Percentiles rank a stretch among this genome's conserved stretches.
Evolutionary conservation across 2,113 vertebrate species (phyloP).

Genomic region (Epinephelus moara): DNA sequence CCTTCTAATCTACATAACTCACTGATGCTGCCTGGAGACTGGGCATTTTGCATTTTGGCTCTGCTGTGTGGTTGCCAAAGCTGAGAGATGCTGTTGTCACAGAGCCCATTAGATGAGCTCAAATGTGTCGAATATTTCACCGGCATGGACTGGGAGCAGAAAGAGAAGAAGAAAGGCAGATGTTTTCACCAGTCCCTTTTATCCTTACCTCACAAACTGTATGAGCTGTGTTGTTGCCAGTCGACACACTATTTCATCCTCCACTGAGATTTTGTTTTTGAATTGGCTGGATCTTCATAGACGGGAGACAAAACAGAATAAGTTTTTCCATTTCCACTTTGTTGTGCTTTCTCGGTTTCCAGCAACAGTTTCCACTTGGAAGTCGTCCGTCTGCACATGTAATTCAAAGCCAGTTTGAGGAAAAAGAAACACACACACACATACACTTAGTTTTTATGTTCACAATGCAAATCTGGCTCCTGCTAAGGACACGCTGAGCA

Average conservation of each 20-base stretch:
- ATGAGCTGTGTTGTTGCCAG: not conserved
- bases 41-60: not conserved
- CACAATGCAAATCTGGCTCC: not conserved
- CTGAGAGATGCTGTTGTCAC: slow-evolving; percentile 41
- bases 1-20: slow-evolving; percentile 14
- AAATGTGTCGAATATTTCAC: slow-evolving; percentile 23
- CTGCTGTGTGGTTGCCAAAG: slow-evolving; percentile 44
- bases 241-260: not conserved
- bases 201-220: too few species aligned
- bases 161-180: slow-evolving; percentile 6
- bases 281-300: not conserved
- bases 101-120: slow-evolving; percentile 41
- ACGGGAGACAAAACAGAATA: not conserved
- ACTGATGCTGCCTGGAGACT: slow-evolving; percentile 2
- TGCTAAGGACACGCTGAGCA: not conserved
- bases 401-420: not conserved
- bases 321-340: not conserved
- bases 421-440: too few species aligned
- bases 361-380: slow-evolving; percentile 3
- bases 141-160: not conserved
- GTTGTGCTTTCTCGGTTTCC: not conserved
- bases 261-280: not conserved
- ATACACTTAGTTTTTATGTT: not conserved
- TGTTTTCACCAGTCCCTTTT: not conserved
- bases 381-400: not conserved